Percentiles rank a stretch among this genome's conserved stretches.
Evolutionary conservation across 1,140 invertebrate genomes (phyloP).

Genomic region (Drosophila tropicalis): DNA sequence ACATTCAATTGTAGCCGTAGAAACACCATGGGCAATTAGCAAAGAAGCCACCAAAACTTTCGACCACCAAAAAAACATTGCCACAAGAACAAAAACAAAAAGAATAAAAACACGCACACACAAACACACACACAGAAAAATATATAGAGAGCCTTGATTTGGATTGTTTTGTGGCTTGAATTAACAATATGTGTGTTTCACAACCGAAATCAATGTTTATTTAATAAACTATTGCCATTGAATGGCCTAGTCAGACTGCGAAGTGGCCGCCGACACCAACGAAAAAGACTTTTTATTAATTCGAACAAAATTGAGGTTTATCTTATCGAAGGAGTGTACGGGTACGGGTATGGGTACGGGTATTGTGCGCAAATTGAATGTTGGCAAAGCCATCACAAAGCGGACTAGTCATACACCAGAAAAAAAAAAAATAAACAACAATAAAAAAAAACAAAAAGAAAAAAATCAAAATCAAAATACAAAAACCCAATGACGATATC

Average conservation of each 20-base stretch:
- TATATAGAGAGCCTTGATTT: not conserved
- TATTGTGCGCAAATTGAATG: conserved; percentile 66
- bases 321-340: conserved; percentile 50
- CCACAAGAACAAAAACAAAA: not conserved
- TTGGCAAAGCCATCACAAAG: conserved; percentile 52
- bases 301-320: conserved; percentile 37
- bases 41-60: conserved; percentile 4
- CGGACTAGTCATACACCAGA: conserved; percentile 37
- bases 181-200: not conserved
- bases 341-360: not conserved
- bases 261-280: not conserved
- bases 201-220: not conserved
- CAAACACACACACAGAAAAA: not conserved
- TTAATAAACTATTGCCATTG: conserved; percentile 2
- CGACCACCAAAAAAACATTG: not conserved
- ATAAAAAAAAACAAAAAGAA: not conserved
- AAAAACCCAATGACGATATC: conserved; percentile 47
- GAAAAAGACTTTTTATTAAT: conserved; percentile 11
- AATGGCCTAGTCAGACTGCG: not conserved
- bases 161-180: not conserved
- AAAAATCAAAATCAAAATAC: conserved; percentile 44
- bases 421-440: conserved; percentile 47
- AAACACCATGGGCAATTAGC: not conserved
- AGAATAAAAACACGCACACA: no score
- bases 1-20: not conserved